These are phyloP conservation scores for Kryptopterus vitreolus DNA, from an alignment of 2,797 vertebrate genomes.

Conservation along the genomic window DNA sequence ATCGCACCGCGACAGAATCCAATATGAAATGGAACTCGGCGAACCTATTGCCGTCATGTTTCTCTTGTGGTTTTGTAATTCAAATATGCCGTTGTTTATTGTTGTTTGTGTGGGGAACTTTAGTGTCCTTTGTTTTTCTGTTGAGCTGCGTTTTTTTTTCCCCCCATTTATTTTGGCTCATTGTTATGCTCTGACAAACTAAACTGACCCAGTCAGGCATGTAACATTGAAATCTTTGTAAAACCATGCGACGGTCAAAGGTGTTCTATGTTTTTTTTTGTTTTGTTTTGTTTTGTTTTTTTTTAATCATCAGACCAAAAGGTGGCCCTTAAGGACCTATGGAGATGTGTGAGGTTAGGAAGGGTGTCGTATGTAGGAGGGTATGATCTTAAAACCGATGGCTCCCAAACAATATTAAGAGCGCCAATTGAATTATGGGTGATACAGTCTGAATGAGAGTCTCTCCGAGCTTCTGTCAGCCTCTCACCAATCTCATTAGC, in stretches of 20 bases:
- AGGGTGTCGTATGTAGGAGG: conserved; percentile 27
- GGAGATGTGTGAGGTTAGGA: conserved; percentile 27
- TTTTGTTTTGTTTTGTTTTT: background rate
- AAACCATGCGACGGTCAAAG: background rate
- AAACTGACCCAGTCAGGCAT: conserved; percentile 17
- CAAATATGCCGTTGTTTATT: conserved; percentile 36
- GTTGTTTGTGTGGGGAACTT: conserved; percentile 17
- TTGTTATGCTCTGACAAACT: conserved; percentile 24
- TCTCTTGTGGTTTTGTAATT: conserved; percentile 45
- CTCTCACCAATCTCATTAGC: conserved; percentile 89
- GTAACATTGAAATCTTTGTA: background rate
- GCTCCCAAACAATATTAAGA: conserved; percentile 46
- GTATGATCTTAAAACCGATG: conserved; percentile 35
- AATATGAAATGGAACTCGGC: conserved; percentile 47
- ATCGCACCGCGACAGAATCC: conserved; percentile 29
- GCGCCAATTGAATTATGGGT: conserved; percentile 88
- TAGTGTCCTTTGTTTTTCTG: conserved; percentile 22
- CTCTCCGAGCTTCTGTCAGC: conserved; percentile 83
- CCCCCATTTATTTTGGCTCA: conserved; percentile 15
- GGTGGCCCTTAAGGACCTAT: background rate
- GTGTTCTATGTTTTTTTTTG: background rate
- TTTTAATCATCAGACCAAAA: conserved; percentile 19
- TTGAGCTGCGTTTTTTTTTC: conserved; percentile 9
- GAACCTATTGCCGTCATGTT: conserved; percentile 24
- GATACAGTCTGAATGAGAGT: conserved; percentile 90